Conservation (phyloP, 2,113 vertebrate species). For the Grantiella picta region DNA sequence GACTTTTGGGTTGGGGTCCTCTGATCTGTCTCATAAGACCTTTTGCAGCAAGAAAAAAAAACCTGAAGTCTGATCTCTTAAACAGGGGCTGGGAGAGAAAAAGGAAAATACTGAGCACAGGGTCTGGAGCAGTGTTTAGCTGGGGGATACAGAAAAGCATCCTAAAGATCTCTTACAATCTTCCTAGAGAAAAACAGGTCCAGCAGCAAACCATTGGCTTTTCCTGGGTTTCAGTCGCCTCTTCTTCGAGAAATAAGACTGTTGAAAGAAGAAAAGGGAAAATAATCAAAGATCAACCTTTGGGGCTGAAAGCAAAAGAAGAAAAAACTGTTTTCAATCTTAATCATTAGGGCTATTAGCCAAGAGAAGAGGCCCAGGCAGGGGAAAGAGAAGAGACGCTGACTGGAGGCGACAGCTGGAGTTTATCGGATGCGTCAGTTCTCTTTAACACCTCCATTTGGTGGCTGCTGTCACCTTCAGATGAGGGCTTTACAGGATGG, state of each 20-base stretch:
- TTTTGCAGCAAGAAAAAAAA: neutral
- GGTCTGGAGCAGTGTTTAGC: neutral
- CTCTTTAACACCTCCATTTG: conserved; percentile 52
- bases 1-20: neutral
- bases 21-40: neutral
- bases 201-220: neutral
- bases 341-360: conserved; percentile 4
- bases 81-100: neutral
- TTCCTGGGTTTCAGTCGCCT: neutral
- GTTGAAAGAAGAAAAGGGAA: neutral
- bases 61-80: neutral
- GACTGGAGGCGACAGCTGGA: conserved; percentile 60
- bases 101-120: neutral
- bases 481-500: neutral
- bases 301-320: neutral
- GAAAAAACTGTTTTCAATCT: neutral
- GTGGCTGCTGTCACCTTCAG: conserved; percentile 58
- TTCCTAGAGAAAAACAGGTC: neutral
- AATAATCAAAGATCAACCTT: neutral
- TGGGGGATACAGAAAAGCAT: neutral
- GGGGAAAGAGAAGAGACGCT: neutral
- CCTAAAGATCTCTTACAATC: neutral
- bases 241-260: neutral
- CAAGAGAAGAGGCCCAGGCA: neutral
- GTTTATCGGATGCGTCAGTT: conserved; percentile 43